Evolutionary conservation across 2,113 vertebrate genomes (phyloP), one percentile per base, ranked within the genome.

Genomic region (Pteropus alecto): DNA sequence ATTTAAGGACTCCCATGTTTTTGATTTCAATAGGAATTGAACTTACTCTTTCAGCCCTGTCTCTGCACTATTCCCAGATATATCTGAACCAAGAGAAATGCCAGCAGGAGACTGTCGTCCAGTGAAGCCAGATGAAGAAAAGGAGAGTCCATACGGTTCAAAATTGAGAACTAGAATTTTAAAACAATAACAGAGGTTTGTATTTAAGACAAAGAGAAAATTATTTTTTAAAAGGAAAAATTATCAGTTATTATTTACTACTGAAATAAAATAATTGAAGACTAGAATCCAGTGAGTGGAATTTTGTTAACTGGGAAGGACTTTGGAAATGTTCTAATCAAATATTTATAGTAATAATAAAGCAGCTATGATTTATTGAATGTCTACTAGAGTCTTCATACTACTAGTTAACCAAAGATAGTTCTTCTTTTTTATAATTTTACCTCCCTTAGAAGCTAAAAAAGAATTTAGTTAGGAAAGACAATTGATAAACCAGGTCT

Each of bases 41-140:
- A 99, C 99, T 95, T 98, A 99, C 99, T 99, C 99, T 98, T 98
- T 99, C 90, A 98, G 98, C 3, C 98, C 99, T 0, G 96, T 98
- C 71, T 99, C 99, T 15, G 98, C 97, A 96, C 99, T 99, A 46
- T 99, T 99, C 4, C 98, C 99, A 78, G 99, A 99, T 3, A 98
- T 86, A 89, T 99, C 99, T 9, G 99, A 99, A 98, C 99, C 99
- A 81, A 99, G 96, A 83, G 99, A 99, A 86, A 99, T 94, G 82
- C 99, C 98, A 41, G 99, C 99, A 68, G 99, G 99, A 82, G 99
- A 99, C 96, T 99, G 99, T 56, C 99, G 99, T 98, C 99, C 99
- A 0, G 99, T 95, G 73, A 99, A 89, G 78, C 98, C 99, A 82
- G 99, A 99, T 41, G 99, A 98, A 67, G 99, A 98, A 98, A 99